Base-by-base conservation (phyloP, 1,140 invertebrate genomes). In the Dreissena polymorpha region DNA sequence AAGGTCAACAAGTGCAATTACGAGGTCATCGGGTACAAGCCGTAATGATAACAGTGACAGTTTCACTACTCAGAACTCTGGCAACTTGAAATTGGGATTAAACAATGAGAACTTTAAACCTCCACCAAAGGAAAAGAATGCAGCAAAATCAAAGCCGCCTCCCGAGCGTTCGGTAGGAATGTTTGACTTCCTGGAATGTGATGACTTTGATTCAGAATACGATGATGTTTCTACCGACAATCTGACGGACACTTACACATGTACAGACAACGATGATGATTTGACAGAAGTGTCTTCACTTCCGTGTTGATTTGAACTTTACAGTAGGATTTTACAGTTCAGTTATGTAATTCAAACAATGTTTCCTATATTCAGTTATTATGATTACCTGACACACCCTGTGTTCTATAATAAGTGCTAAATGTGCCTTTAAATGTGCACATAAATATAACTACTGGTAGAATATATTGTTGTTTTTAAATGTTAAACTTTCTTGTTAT, bases 111-210 rank as follows among this genome's bases (percentile, higher is more conserved):
- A 63, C 25, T 13, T 0, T 74, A 74, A 60, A 27, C 51, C 21
- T 51, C 53, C 53, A 29, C 39, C 53, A 3, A 77, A 69, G 14
- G 67, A 77, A 53, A 23, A 29, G 25, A 77, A 14, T 77, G 51
- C 55, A 67, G 16, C 18, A 68, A 77, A 77, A 23, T 14, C 29
- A 23, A 50, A 10, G 18, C 10, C 10, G 39, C 60, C 51, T 14
- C 8, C 55, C 21, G 75, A 77, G 55, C 16, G 65, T 23, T 67
- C 64, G 21, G 21, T 77, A 23, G 75, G 75, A 10, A 77, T 77
- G 75, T 77, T 77, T 77, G 78, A 81, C 73, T 80, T 71, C 29
- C 29, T 80, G 29, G 77, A 80, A 16, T 73, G 71, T 27, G 78
- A 81, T 27, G 78, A 81, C 10, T 67, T 81, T 53, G 68, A 81